A percentile compares a stretch with the other conserved stretches of the same genome.
phyloP scores from a whole-genome alignment of 2,888 invertebrate genomes.

The Phengaris arion region DNA sequence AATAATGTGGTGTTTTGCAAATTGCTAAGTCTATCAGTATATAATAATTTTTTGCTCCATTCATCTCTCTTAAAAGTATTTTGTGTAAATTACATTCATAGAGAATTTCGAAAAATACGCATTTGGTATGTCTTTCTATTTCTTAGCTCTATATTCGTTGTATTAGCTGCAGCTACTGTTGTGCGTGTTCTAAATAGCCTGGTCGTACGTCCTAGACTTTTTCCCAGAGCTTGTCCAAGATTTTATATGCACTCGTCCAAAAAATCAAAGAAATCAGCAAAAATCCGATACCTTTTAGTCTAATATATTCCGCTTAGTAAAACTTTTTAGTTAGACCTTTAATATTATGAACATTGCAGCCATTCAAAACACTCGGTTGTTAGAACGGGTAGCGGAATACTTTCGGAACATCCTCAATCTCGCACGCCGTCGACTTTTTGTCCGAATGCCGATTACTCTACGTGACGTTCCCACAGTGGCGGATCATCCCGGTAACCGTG shows the following conservation, averaged over 20 bases:
- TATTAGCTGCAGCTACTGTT: background rate
- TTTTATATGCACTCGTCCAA: background rate
- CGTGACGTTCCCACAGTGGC: conserved; percentile 76
- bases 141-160: conserved; percentile 1
- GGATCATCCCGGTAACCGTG: conserved; percentile 50
- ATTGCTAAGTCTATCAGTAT: background rate
- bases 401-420: conserved; percentile 38
- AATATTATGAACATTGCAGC: background rate
- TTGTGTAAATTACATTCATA: background rate
- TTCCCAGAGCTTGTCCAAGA: background rate
- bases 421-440: conserved; percentile 59
- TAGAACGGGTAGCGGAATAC: conserved; percentile 28
- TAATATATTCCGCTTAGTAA: background rate
- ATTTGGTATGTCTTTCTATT: background rate
- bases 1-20: background rate
- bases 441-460: conserved; percentile 69
- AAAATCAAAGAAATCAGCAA: background rate
- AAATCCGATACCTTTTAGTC: background rate
- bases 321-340: background rate
- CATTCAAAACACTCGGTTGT: conserved; percentile 25
- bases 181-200: background rate
- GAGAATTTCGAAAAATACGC: background rate
- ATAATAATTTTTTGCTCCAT: background rate
- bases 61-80: too few relatives aligned
- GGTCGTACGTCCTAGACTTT: background rate